Conservation (phyloP, 2,888 invertebrate species). For the Colletes collaris region DNA sequence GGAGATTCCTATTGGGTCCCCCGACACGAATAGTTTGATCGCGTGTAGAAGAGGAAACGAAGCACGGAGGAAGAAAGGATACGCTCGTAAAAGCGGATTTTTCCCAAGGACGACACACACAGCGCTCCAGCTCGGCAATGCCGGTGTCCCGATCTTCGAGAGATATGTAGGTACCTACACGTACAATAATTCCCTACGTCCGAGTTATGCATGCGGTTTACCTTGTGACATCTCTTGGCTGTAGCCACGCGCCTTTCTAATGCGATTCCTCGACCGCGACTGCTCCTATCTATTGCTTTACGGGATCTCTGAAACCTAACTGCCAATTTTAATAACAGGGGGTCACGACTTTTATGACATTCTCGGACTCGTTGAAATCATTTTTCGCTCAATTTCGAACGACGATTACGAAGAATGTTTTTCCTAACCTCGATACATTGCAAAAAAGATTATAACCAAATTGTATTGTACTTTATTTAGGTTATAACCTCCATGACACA, state of each 20-base stretch:
- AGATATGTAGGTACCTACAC: slow-evolving; percentile 45
- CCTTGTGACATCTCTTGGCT: slow-evolving; percentile 79
- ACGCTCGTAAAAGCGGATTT: slow-evolving; percentile 45
- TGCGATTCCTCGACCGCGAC: slow-evolving; percentile 54
- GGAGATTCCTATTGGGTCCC: no score
- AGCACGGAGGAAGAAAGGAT: slow-evolving; percentile 7
- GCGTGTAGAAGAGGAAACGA: not conserved
- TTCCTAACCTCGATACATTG: no score
- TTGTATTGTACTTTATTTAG: no score
- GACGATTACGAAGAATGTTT: no score
- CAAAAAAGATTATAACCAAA: no score
- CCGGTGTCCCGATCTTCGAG: slow-evolving; percentile 56
- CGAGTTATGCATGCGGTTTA: slow-evolving; percentile 76
- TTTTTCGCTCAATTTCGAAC: no score
- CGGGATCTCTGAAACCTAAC: slow-evolving; percentile 27
- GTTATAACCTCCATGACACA: no score
- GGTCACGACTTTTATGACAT: no score
- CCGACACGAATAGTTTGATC: not conserved
- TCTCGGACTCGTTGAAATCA: no score
- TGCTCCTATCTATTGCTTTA: slow-evolving; percentile 42
- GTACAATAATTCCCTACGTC: slow-evolving; percentile 62
- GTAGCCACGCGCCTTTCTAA: slow-evolving; percentile 78
- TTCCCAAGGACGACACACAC: slow-evolving; percentile 57
- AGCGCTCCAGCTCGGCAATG: slow-evolving; percentile 26
- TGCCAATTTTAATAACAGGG: no score